Conservation (phyloP, 2,113 vertebrate species). For the Pluvianellus socialis region DNA sequence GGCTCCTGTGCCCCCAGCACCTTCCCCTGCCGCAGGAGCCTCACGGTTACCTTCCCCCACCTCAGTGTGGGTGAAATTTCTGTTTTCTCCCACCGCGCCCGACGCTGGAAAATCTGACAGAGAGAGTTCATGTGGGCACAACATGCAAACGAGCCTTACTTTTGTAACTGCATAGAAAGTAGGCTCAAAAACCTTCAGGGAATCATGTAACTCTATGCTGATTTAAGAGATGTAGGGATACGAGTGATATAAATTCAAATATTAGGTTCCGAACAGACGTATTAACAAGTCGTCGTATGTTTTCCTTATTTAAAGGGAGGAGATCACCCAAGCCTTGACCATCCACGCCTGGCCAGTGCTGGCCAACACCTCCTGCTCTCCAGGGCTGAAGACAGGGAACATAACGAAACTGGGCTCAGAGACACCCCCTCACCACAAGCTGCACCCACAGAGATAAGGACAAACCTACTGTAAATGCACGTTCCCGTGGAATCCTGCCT, state of each 20-base stretch:
- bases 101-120: neutral
- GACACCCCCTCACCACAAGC: no score
- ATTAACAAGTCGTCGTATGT: no score
- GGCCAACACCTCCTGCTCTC: neutral
- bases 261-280: neutral
- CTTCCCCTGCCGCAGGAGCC: accelerated
- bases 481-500: neutral
- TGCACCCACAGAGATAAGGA: neutral
- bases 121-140: neutral
- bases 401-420: accelerated
- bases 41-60: no score
- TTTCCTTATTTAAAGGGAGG: neutral
- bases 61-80: neutral
- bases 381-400: neutral
- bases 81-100: neutral
- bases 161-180: neutral
- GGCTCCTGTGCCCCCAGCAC: neutral
- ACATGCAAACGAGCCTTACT: neutral
- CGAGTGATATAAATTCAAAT: neutral
- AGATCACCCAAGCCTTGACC: neutral
- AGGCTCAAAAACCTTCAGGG: neutral
- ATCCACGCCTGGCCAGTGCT: neutral
- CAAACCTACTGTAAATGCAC: neutral
- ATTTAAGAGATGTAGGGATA: neutral
- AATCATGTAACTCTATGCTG: no score